Conservation (phyloP, 1,140 invertebrate genomes). For the Drosophila pallidifrons region DNA sequence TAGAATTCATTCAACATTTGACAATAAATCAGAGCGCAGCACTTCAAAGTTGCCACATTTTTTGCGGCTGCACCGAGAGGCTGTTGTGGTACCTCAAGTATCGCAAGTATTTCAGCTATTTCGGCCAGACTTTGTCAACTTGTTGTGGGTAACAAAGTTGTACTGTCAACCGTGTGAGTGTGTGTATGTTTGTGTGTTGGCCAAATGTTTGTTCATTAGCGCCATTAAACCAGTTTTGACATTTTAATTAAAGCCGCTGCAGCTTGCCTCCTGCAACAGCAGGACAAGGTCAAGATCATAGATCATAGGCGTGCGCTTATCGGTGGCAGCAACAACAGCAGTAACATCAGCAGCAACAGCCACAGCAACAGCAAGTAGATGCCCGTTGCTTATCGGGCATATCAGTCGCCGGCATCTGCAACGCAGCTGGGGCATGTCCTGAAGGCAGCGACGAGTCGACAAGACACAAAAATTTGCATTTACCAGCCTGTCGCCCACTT, state of each 20-base stretch:
- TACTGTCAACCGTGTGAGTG: conserved; percentile 12
- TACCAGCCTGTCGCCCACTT: conserved; percentile 82
- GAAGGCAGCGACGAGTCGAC: conserved; percentile 42
- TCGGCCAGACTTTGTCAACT: conserved; percentile 38
- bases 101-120: conserved; percentile 56
- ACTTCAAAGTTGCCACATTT: conserved; percentile 49
- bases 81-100: neutral
- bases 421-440: conserved; percentile 66
- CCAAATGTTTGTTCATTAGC: conserved; percentile 78
- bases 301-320: conserved; percentile 79
- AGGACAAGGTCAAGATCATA: conserved; percentile 76
- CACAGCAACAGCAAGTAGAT: conserved; percentile 30
- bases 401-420: conserved; percentile 66
- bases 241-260: conserved; percentile 84
- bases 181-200: neutral
- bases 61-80: conserved; percentile 6
- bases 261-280: conserved; percentile 41
- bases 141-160: conserved; percentile 30
- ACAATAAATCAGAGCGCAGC: conserved; percentile 71
- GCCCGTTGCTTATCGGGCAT: conserved; percentile 63
- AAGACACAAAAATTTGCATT: conserved; percentile 81
- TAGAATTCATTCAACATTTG: conserved; percentile 49
- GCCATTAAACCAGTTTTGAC: conserved; percentile 85
- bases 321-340: conserved; percentile 52
- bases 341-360: conserved; percentile 33